Base-by-base conservation (phyloP, 1,140 invertebrate genomes). In the Ooceraea biroi region DNA sequence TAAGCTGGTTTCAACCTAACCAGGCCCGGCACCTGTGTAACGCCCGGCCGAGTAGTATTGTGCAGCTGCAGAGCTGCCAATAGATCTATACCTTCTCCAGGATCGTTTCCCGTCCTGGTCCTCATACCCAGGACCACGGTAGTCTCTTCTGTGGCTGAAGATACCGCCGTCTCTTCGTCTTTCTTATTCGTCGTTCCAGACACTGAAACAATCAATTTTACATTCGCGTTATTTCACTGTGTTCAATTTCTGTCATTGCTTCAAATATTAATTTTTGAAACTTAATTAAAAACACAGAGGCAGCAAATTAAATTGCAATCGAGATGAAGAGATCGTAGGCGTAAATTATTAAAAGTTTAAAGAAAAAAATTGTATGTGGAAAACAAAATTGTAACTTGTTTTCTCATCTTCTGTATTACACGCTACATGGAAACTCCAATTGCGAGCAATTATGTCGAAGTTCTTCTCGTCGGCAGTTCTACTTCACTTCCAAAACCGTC, bases 1-100 rank as follows among this genome's bases (percentile, higher is more conserved):
- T 96, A 94, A 76, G 95, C 96, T 86, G 96, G 95, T 88, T 94
- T 95, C 85, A 96, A 93, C 86, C 94, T 94, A 88, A 95, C 93
- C 74, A 95, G 93, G 73, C 96, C 95, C 46, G 94, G 94, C 22
- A 95, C 95, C 87, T 95, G 93, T 63, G 93, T 95, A 80, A 96
- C 94, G 58, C 96, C 96, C 86, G 92, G 92, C 82, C 95, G 94
- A 84, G 94, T 95, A 57, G 94, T 95, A 91, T 96, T 96, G 94
- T 95, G 95, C 85, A 96, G 92, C 91, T 95, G 95, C 83, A 96
- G 92, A 69, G 95, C 95, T 87, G 95, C 95, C 88, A 96, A 94
- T 77, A 96, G 94, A 90, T 96, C 95, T 93, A 96, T 94, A 88
- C 92, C 90, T 87, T 91, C 93, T 74, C 89, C 92, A 66, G 91